A percentile compares a stretch with the other conserved stretches of the same genome.
These are phyloP conservation scores for Tautogolabrus adspersus DNA, from an alignment of 2,113 vertebrate genomes.

Conservation along the genomic window DNA sequence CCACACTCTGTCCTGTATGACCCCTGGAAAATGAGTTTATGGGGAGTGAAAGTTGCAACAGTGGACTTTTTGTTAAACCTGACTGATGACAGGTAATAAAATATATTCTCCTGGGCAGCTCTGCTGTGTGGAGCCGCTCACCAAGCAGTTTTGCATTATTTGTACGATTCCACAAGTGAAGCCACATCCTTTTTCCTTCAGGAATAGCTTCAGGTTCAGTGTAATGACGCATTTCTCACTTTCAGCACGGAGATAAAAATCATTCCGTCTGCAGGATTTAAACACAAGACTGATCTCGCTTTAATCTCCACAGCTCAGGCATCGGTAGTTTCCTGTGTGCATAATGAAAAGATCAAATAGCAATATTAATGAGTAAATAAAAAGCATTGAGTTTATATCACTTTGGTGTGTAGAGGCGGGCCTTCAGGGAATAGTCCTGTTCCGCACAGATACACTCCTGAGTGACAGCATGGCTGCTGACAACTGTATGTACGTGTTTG, in stretches of 20 bases:
- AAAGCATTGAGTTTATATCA: constrained; percentile 35
- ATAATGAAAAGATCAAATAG: constrained; percentile 66
- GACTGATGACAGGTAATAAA: constrained; percentile 40
- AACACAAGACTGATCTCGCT: constrained; percentile 15
- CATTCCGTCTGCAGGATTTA: neutral
- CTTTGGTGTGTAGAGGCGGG: constrained; percentile 9
- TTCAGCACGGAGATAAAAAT: neutral
- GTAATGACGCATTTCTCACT: neutral
- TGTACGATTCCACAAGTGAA: neutral
- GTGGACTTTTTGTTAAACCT: constrained; percentile 27
- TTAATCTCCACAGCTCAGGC: constrained; percentile 31
- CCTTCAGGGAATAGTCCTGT: constrained; percentile 42
- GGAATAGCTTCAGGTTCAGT: neutral
- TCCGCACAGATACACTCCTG: constrained; percentile 43
- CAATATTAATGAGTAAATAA: constrained; percentile 65
- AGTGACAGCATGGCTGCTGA: constrained; percentile 41
- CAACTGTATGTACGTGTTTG: constrained; percentile 1
- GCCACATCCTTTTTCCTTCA: neutral
- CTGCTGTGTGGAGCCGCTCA: constrained; percentile 2
- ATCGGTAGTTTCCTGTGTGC: constrained; percentile 27
- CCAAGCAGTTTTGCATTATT: constrained; percentile 12
- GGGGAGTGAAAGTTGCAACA: constrained; percentile 20
- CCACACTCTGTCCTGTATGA: constrained; percentile 51
- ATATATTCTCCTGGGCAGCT: neutral
- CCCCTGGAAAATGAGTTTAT: neutral